Percentiles rank a stretch among this genome's conserved stretches.
Evolutionary conservation across 2,888 invertebrate genomes (phyloP).

Genomic region (Drosophila meridionalis): DNA sequence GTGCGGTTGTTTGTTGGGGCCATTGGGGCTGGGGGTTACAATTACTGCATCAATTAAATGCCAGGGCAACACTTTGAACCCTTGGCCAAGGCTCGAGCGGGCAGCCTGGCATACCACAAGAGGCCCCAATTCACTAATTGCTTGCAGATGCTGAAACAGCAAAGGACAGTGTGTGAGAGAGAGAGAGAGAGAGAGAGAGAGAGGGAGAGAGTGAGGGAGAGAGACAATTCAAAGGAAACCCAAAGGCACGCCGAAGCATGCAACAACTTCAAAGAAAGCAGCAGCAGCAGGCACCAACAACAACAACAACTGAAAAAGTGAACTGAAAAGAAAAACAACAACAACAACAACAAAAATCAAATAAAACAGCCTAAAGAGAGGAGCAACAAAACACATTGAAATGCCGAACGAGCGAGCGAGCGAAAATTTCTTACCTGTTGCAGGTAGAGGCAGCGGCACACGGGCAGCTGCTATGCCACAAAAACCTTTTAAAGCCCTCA

Average conservation of each 20-base stretch:
- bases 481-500: slow-evolving; percentile 80
- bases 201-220: background rate
- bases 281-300: slow-evolving; percentile 49
- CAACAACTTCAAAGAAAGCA: slow-evolving; percentile 76
- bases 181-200: slow-evolving; percentile 12
- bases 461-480: slow-evolving; percentile 71
- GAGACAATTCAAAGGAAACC: slow-evolving; percentile 71
- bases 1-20: background rate
- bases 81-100: slow-evolving; percentile 47
- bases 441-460: slow-evolving; percentile 61
- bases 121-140: slow-evolving; percentile 78
- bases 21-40: slow-evolving; percentile 27
- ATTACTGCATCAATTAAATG: slow-evolving; percentile 77
- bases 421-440: slow-evolving; percentile 78
- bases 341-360: slow-evolving; percentile 34
- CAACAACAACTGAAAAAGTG: slow-evolving; percentile 32
- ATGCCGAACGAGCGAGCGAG: slow-evolving; percentile 72
- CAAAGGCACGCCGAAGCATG: slow-evolving; percentile 74
- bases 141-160: slow-evolving; percentile 67
- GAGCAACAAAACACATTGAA: slow-evolving; percentile 67
- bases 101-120: slow-evolving; percentile 60
- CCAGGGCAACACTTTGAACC: slow-evolving; percentile 75
- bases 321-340: slow-evolving; percentile 38
- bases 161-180: background rate
- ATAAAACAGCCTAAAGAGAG: slow-evolving; percentile 35